Conservation (phyloP, 1,140 invertebrate species). For the Psix sp. region DNA sequence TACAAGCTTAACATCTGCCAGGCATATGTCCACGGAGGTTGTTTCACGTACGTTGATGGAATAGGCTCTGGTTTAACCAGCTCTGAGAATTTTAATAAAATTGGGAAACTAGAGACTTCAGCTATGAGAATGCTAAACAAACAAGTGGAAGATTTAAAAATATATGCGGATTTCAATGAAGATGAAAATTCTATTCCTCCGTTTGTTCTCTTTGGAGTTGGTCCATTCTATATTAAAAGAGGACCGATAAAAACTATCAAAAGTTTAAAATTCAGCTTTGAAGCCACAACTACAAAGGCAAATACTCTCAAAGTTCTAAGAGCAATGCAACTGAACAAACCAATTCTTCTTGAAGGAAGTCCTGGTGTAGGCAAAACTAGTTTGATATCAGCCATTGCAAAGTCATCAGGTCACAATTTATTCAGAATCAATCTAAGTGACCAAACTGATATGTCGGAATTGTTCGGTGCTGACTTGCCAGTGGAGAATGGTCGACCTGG, state of each 20-base stretch:
- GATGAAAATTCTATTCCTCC: conserved; percentile 2
- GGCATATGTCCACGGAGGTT: conserved; percentile 92
- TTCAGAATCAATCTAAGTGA: conserved; percentile 98
- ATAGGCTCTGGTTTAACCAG: conserved; percentile 85
- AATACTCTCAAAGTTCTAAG: conserved; percentile 92
- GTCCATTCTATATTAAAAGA: conserved; percentile 83
- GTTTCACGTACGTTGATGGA: conserved; percentile 93
- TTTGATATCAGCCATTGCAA: conserved; percentile 93
- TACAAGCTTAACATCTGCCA: conserved; percentile 77
- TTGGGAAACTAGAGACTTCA: conserved; percentile 76
- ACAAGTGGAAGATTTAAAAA: conserved; percentile 70
- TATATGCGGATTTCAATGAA: conserved; percentile 4
- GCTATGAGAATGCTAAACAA: conserved; percentile 77
- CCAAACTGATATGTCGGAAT: conserved; percentile 98
- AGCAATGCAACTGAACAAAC: conserved; percentile 92
- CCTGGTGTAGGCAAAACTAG: conserved; percentile 99
- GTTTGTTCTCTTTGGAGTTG: conserved; percentile 81
- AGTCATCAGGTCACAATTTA: conserved; percentile 87
- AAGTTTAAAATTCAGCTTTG: conserved; percentile 82
- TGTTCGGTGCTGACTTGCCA: conserved; percentile 98
- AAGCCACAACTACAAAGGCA: conserved; percentile 88
- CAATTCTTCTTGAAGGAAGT: conserved; percentile 96
- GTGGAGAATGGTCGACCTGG: conserved; percentile 90
- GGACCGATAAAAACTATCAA: conserved; percentile 67
- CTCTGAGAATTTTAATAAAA: conserved; percentile 76